phyloP scores from a whole-genome alignment of 2,888 invertebrate species.

The Scaptomyza flava region DNA sequence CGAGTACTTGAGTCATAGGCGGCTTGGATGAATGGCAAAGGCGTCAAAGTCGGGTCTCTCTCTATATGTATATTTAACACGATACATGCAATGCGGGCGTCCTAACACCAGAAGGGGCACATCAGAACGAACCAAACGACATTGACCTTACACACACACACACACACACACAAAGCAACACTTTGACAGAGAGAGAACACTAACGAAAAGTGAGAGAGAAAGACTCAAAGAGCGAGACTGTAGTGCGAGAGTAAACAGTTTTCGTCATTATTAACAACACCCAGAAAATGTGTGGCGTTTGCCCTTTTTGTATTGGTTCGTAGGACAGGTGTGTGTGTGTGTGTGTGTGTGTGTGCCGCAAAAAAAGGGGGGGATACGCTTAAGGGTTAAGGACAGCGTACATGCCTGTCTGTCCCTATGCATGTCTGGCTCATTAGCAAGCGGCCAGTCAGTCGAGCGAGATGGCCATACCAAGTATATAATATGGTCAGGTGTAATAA shows the following conservation, averaged over 20 bases:
- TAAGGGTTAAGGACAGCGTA: slow-evolving; percentile 46
- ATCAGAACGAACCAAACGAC: slow-evolving; percentile 71
- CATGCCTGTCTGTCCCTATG: slow-evolving; percentile 22
- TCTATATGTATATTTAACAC: slow-evolving; percentile 58
- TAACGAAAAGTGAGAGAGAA: slow-evolving; percentile 17
- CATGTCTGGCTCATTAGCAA: slow-evolving; percentile 54
- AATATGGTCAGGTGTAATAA: slow-evolving; percentile 66
- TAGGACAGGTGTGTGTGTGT: slow-evolving; percentile 46
- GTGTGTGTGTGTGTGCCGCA: neutral
- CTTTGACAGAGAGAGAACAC: slow-evolving; percentile 16
- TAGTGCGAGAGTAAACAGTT: slow-evolving; percentile 52
- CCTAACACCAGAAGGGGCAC: slow-evolving; percentile 10
- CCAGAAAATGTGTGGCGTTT: slow-evolving; percentile 55
- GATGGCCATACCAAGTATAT: slow-evolving; percentile 44
- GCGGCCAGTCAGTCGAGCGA: slow-evolving; percentile 29
- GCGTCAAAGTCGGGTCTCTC: slow-evolving; percentile 32
- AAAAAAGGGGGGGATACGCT: neutral
- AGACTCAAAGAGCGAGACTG: slow-evolving; percentile 39
- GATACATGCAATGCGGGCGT: slow-evolving; percentile 58
- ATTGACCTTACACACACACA: slow-evolving; percentile 80
- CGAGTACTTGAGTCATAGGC: slow-evolving; percentile 71
- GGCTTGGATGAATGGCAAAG: slow-evolving; percentile 65
- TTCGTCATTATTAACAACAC: slow-evolving; percentile 59
- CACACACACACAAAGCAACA: slow-evolving; percentile 45
- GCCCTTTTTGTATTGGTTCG: slow-evolving; percentile 40